These are phyloP conservation scores for Oligia latruncula DNA, from an alignment of 2,888 invertebrate genomes.

Conservation along the genomic window DNA sequence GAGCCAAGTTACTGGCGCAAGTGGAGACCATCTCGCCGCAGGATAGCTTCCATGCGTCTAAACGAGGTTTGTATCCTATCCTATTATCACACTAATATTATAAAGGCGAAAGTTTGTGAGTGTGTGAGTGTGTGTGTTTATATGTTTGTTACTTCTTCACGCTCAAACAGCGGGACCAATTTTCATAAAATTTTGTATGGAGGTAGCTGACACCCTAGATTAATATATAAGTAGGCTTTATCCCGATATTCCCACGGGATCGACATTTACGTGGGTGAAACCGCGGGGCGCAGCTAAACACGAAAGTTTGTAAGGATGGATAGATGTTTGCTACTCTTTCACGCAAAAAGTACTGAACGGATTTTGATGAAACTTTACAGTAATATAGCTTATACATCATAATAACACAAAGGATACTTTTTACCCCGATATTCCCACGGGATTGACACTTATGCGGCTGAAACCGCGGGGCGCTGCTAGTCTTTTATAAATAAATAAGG, in stretches of 20 bases:
- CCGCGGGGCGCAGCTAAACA: no score
- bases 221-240: no score
- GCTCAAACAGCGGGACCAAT: no score
- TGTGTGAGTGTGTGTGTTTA: background rate
- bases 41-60: conserved; percentile 98
- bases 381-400: background rate
- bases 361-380: background rate
- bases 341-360: background rate
- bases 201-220: no score
- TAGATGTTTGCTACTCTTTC: background rate
- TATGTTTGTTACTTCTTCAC: background rate
- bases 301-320: background rate
- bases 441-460: background rate
- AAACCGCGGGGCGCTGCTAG: background rate
- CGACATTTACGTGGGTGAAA: no score
- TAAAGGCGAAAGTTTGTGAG: background rate
- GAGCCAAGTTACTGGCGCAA: conserved; percentile 96
- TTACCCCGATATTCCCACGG: background rate
- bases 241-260: no score
- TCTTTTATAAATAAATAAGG: background rate
- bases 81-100: background rate
- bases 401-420: background rate
- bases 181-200: no score
- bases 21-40: conserved; percentile 97
- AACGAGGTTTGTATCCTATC: conserved; percentile 92